Evolutionary conservation across 2,797 vertebrate species (phyloP).

Genomic region (Pteropus rufus): DNA sequence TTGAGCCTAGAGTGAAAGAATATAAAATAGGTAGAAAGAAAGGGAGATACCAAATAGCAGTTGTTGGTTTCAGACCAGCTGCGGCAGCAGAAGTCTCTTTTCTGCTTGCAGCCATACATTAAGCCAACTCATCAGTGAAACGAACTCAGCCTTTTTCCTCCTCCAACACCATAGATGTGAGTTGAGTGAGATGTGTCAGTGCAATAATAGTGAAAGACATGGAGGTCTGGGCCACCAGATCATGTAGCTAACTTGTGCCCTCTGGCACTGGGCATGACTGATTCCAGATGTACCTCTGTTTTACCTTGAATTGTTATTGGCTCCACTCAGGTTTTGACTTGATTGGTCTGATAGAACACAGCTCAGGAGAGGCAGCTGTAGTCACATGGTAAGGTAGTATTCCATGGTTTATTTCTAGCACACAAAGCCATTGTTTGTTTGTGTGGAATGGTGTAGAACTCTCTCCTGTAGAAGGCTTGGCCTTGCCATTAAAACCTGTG

Average conservation of each 20-base stretch:
- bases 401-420: neutral
- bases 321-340: neutral
- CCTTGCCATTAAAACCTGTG: neutral
- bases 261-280: neutral
- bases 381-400: neutral
- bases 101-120: neutral
- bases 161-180: neutral
- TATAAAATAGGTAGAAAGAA: neutral
- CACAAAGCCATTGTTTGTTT: neutral
- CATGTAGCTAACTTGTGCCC: neutral
- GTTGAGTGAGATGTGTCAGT: neutral
- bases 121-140: neutral
- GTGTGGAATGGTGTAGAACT: neutral
- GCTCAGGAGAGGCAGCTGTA: neutral
- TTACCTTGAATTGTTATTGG: neutral
- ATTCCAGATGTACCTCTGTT: neutral
- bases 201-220: fast-evolving
- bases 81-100: neutral
- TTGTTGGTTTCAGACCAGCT: neutral
- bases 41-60: neutral
- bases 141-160: neutral
- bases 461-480: neutral
- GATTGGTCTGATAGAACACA: neutral
- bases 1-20: neutral
- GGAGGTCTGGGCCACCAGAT: too few species aligned